Percentiles rank a stretch among this genome's conserved stretches.
These are phyloP conservation scores for Pangasius sanitwongsei DNA, from an alignment of 2,797 vertebrate species.

Conservation along the genomic window DNA sequence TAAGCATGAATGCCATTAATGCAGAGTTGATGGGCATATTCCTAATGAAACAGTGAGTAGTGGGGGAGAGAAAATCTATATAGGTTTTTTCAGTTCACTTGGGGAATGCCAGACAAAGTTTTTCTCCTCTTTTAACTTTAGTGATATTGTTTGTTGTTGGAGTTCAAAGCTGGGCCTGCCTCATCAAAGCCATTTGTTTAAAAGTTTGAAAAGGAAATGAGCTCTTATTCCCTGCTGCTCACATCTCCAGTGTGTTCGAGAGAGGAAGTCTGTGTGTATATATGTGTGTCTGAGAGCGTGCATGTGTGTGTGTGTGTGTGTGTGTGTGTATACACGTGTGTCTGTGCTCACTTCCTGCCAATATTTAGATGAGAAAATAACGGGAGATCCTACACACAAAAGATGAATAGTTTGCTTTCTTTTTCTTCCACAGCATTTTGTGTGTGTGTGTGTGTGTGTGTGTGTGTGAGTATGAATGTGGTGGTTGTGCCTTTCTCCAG, in stretches of 20 bases:
- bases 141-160: slow-evolving; percentile 76
- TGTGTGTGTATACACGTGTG: slow-evolving; percentile 34
- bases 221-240: slow-evolving; percentile 66
- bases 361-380: slow-evolving; percentile 29
- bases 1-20: neutral
- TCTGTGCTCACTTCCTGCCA: slow-evolving; percentile 15
- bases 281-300: neutral
- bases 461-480: neutral
- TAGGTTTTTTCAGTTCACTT: slow-evolving; percentile 46
- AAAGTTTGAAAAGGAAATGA: slow-evolving; percentile 75
- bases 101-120: slow-evolving; percentile 48
- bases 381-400: neutral
- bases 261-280: slow-evolving; percentile 47
- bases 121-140: slow-evolving; percentile 63
- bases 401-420: slow-evolving; percentile 10
- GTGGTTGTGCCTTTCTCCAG: neutral
- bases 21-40: neutral
- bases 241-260: slow-evolving; percentile 58
- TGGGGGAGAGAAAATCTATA: slow-evolving; percentile 59
- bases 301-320: slow-evolving; percentile 37
- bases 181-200: slow-evolving; percentile 73
- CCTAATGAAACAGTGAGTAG: neutral
- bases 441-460: neutral
- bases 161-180: slow-evolving; percentile 74
- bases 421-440: neutral